These are phyloP conservation scores for Bagarius yarrelli DNA, from an alignment of 2,113 vertebrate species.

Conservation along the genomic window DNA sequence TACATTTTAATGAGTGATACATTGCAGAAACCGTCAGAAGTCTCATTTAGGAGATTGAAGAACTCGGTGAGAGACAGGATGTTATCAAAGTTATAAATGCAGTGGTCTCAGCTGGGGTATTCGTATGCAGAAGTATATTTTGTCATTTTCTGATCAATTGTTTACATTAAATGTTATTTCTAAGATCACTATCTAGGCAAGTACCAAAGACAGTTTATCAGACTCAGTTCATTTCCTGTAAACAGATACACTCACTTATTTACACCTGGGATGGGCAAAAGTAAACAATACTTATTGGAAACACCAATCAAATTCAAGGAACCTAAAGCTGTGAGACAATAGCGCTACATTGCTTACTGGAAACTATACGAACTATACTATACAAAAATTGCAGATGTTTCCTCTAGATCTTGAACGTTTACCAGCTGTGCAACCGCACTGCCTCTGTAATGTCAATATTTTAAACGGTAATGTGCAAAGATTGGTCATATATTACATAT, in stretches of 20 bases:
- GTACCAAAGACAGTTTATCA: neutral
- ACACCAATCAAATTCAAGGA: neutral
- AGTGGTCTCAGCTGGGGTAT: neutral
- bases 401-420: too few species aligned
- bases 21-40: too few species aligned
- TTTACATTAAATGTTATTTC: neutral
- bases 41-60: too few species aligned
- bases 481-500: too few species aligned
- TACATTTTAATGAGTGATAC: too few species aligned
- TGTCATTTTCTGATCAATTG: neutral
- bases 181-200: neutral
- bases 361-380: too few species aligned
- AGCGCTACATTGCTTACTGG: too few species aligned
- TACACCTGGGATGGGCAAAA: neutral
- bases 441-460: neutral
- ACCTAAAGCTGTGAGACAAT: neutral
- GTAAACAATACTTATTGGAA: neutral
- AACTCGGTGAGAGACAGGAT: too few species aligned
- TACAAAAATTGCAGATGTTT: too few species aligned
- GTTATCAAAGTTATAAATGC: neutral
- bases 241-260: neutral
- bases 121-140: neutral
- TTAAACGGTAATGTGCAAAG: too few species aligned
- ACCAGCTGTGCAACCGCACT: neutral
- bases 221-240: neutral